Evolutionary conservation across 2,888 invertebrate species (phyloP), one percentile per base, ranked within the genome.

Genomic region (Sarcophaga variegata): DNA sequence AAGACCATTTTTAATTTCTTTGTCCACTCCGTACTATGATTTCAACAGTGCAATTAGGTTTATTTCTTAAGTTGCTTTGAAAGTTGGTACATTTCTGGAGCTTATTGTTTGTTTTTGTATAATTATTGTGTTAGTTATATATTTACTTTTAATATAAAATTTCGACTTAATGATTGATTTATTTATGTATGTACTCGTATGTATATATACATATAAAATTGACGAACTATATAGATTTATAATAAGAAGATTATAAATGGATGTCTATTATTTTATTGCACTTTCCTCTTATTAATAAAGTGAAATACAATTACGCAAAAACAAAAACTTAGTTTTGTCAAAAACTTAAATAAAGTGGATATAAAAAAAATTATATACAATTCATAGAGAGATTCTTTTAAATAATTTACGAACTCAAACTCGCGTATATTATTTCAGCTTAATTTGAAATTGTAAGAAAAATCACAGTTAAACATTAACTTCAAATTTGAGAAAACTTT

Each of bases 171-270:
- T 83, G 82, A 79, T 79, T 82, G 69, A 25, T 71, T 25, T 79
- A 71, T 71, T 71, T 54, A 63, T 81, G 27, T 75, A 49, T 81
- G 54, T 54, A 54, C 22, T 22, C 17, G 54, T 54, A 54, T 54
- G 10, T 54, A 54, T 54, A 17, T 54, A 54, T 17, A 54, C 54
- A 54, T 54, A 54, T 66, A 70, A 70, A 87, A 87, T 87, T 87
- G 86, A 87, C 86, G 81, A 84, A 80, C 78, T 70, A 75, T 74
- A 66, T 81, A n/a, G 10, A 27, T 71, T 75, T 64, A 79, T 60
- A 75, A 79, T 45, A 20, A 66, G 14, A 14, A 14, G 25, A 47
- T 75, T 27, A 78, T 70, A 20, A 75, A 72, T 63, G 14, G 14
- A 20, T 77, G 59, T 27, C 62, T 83, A 37, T 20, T 45, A 11